Evolutionary conservation across 2,888 invertebrate species (phyloP), one percentile per base, ranked within the genome.

Genomic region (Carabus problematicus): DNA sequence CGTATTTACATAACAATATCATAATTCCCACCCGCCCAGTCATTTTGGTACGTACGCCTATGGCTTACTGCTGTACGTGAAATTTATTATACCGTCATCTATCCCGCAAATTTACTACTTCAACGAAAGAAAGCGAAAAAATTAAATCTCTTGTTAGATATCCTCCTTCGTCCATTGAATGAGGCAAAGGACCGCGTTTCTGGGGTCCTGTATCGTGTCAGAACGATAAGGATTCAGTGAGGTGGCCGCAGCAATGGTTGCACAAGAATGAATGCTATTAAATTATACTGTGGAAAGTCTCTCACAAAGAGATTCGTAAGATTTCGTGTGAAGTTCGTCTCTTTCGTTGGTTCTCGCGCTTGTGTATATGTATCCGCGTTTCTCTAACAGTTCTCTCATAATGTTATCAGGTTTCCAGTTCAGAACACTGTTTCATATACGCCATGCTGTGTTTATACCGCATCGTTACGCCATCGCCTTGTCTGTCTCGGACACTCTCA

Each of bases 381-480:
- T 1, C 7, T 45, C 3, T 11, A 45, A n/a, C n/a, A 4, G 45
- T 45, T 45, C 45, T 45, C 45, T 14, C 45, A 12, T 45, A 45
- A 45, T 45, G 45, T 45, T 45, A 45, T 45, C 45, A 45, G 45
- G 45, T 45, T 45, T 45, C 45, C 45, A 45, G 45, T 45, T 45
- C 3, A 45, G 45, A 45, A 45, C n/a, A 45, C 45, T 45, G 45
- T 45, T 45, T 45, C 12, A 45, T 45, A 45, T 11, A 45, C 45
- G 45, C 7, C 7, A 6, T 14, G 6, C 29, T 29, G 3, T 29
- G 29, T 29, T 29, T 29, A 29, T 29, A 29, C 29, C 29, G 29
- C 3, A 29, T 6, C 29, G 29, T 29, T 29, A 29, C 29, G 29
- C 6, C 29, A n/a, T n/a, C n/a, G n/a, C n/a, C n/a, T n/a, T n/a